These are phyloP conservation scores for Linurgus olivaceus DNA, from an alignment of 2,797 vertebrate genomes.

Conservation along the genomic window DNA sequence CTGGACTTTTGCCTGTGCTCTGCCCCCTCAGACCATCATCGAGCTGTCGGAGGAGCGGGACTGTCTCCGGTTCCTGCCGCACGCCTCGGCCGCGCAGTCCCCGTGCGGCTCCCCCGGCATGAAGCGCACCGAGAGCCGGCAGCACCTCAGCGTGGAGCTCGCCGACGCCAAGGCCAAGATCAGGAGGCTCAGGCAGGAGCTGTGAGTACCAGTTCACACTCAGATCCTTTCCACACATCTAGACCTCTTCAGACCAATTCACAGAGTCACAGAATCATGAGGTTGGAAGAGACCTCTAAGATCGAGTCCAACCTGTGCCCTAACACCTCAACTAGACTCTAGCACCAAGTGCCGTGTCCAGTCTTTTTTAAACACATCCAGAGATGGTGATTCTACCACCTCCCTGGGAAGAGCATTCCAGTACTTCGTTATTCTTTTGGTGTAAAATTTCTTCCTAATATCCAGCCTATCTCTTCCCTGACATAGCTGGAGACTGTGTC, in stretches of 20 bases:
- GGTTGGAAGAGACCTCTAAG: background rate
- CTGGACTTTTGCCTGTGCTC: background rate
- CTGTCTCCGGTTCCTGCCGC: constrained; percentile 86
- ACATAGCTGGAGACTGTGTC: too few relatives aligned
- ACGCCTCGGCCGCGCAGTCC: constrained; percentile 81
- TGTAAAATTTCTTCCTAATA: too few relatives aligned
- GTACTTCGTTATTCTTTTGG: too few relatives aligned
- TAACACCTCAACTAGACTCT: too few relatives aligned
- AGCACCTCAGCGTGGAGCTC: constrained; percentile 94
- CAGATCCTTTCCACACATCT: background rate
- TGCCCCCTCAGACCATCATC: constrained; percentile 82
- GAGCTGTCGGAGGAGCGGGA: constrained; percentile 94
- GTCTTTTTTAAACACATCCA: too few relatives aligned
- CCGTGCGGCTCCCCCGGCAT: constrained; percentile 92
- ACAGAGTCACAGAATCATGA: background rate
- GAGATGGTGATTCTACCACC: too few relatives aligned
- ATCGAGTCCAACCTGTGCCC: background rate
- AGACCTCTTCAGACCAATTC: accelerated
- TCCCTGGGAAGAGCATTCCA: too few relatives aligned
- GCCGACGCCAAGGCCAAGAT: constrained; percentile 97
- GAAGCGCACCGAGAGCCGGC: constrained; percentile 93
- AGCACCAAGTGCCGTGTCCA: too few relatives aligned
- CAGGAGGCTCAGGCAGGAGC: constrained; percentile 91
- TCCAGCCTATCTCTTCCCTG: too few relatives aligned
- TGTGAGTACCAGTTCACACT: constrained; percentile 82